These are phyloP conservation scores for Ophion slaviceki DNA, from an alignment of 2,888 invertebrate genomes.

Conservation along the genomic window DNA sequence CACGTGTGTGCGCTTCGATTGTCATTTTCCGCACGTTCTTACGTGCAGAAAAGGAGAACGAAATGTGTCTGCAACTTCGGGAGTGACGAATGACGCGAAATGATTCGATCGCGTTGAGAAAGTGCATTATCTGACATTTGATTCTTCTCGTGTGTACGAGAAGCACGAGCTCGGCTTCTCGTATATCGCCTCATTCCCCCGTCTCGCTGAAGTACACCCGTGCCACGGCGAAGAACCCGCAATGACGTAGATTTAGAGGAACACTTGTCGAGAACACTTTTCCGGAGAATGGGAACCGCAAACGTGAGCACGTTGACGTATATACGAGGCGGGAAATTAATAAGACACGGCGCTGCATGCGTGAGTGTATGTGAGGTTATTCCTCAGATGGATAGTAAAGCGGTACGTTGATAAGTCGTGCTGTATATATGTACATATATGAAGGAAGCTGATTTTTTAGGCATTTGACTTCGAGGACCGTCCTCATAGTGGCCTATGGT, in stretches of 20 bases:
- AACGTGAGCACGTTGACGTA: slow-evolving; percentile 43
- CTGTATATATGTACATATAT: no score
- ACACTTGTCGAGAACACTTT: background rate
- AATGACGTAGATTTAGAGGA: slow-evolving; percentile 4
- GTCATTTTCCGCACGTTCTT: background rate
- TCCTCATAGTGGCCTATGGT: no score
- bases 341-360: slow-evolving; percentile 44
- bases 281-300: slow-evolving; percentile 24
- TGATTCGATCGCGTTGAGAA: background rate
- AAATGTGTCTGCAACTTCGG: background rate
- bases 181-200: no score
- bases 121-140: background rate
- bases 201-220: no score
- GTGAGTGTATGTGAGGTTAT: slow-evolving; percentile 38
- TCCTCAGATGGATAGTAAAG: background rate
- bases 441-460: no score
- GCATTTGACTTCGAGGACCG: no score
- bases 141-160: background rate
- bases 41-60: background rate
- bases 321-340: slow-evolving; percentile 50
- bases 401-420: no score
- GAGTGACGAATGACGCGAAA: background rate
- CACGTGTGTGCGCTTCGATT: background rate
- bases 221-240: background rate
- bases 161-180: background rate